Base-by-base conservation (phyloP, 1,140 invertebrate species). In the Rhynchophorus ferrugineus region DNA sequence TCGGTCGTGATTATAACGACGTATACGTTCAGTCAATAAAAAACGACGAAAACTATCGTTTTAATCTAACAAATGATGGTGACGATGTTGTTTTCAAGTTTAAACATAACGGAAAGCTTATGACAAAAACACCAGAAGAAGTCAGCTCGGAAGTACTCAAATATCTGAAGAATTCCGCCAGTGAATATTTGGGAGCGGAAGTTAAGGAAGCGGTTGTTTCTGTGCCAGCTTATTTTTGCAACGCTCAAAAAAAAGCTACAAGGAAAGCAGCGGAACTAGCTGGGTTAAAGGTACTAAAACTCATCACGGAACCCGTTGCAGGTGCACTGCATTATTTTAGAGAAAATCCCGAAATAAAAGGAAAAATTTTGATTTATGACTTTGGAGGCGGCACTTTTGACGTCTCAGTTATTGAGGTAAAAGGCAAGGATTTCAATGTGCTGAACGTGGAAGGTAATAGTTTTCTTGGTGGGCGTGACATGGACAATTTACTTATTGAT, bases 361-460 rank as follows among this genome's bases (percentile, higher is more conserved):
- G 16, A 13, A 57, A 81, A 5, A 81, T 85, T 17, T 21, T 57
- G 35, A 44, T 58, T n/a, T 60, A 81, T 62, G 83, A 85, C 68
- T 64, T 84, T 39, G 83, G 82, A 43, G 84, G 84, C 66, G 85
- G 85, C 56, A 87, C 85, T 52, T 87, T 88, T 65, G 84, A 87
- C 71, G 84, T 87, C 0, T 85, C 84, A 9, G 69, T 87, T 3
- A 72, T 88, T 3, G 84, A 82, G 24, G 87, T 86, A 61, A 83
- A 85, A 63, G 81, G 84, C 60, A 83, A 84, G 37, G 80, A 84
- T 1, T 49, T 60, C 87, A 3, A 78, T 71, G 87, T 63, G 9
- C 9, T 75, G n/a, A 80, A 89, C 1, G 92, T 89, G 3, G 90
- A 89, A 68, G 65, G 73, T 73, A 50, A 66, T 36, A 62, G 54